Percentiles rank a stretch among this genome's conserved stretches.
Conservation (phyloP, 2,888 invertebrate genomes). For the Tiphia femorata region DNA sequence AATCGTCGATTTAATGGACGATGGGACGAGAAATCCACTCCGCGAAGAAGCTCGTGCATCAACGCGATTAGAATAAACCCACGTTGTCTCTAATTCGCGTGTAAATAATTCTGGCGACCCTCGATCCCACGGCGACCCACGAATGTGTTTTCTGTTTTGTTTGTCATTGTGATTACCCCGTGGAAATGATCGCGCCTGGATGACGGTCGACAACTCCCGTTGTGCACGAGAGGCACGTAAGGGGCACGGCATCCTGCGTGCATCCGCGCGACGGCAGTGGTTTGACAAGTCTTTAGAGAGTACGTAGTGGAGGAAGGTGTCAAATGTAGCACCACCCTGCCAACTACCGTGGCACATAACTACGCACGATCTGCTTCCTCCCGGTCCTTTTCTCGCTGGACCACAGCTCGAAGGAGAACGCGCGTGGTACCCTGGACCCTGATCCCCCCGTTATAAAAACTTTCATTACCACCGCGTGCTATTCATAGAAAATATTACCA, state of each 20-base stretch:
- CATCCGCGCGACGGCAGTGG: constrained; percentile 38
- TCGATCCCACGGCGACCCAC: constrained; percentile 24
- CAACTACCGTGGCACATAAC: constrained; percentile 62
- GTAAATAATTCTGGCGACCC: constrained; percentile 31
- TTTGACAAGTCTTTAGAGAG: constrained; percentile 52
- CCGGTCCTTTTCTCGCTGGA: constrained; percentile 22
- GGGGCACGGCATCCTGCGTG: constrained; percentile 26
- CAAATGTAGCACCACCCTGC: constrained; percentile 63
- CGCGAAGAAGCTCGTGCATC: too few relatives aligned
- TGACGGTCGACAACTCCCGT: too few relatives aligned
- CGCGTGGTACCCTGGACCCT: too few relatives aligned
- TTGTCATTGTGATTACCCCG: constrained; percentile 32
- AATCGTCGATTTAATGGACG: too few relatives aligned
- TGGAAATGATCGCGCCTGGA: constrained; percentile 35
- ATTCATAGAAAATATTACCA: too few relatives aligned
- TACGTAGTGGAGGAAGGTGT: constrained; percentile 56
- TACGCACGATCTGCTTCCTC: constrained; percentile 49
- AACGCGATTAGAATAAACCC: neutral
- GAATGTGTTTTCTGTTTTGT: constrained; percentile 23
- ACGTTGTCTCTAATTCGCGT: constrained; percentile 31
- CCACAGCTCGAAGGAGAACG: too few relatives aligned
- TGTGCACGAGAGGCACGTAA: constrained; percentile 11
- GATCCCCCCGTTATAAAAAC: too few relatives aligned
- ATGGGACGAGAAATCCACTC: too few relatives aligned
- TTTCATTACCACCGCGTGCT: too few relatives aligned